A percentile compares a stretch with the other conserved stretches of the same genome.
phyloP scores from a whole-genome alignment of 2,797 vertebrate species.

The Eospalax fontanierii region DNA sequence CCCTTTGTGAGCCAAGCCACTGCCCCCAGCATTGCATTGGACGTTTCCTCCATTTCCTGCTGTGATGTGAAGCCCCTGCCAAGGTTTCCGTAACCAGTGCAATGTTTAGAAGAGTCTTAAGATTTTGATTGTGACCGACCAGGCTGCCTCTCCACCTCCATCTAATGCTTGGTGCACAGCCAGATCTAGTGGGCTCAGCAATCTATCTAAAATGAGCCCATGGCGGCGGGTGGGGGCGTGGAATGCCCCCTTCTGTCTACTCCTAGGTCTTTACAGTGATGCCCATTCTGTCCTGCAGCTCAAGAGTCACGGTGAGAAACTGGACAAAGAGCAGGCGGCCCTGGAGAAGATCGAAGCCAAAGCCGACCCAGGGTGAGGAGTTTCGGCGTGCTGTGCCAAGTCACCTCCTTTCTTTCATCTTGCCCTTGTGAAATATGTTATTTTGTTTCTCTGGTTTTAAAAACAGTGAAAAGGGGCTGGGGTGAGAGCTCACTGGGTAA shows the following conservation, averaged over 20 bases:
- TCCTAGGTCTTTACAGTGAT: not conserved
- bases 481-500: too few species aligned
- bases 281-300: conserved; percentile 89
- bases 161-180: not conserved
- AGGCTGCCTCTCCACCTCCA: not conserved
- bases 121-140: not conserved
- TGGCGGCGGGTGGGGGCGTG: not conserved
- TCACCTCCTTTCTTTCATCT: not conserved
- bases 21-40: not conserved
- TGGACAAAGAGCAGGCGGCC: conserved; percentile 92
- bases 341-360: conserved; percentile 94
- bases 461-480: not conserved
- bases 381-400: not conserved
- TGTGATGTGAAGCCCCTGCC: not conserved
- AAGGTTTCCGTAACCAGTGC: not conserved
- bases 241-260: accelerated
- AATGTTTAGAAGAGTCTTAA: not conserved
- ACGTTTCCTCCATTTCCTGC: not conserved
- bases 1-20: not conserved
- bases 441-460: not conserved
- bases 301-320: conserved; percentile 89
- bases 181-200: not conserved
- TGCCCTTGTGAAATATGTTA: not conserved
- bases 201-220: not conserved
- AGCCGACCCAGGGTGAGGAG: conserved; percentile 92